A percentile compares a stretch with the other conserved stretches of the same genome.
phyloP scores from a whole-genome alignment of 92 coral and sea anemone species.

The Ricordea florida region DNA sequence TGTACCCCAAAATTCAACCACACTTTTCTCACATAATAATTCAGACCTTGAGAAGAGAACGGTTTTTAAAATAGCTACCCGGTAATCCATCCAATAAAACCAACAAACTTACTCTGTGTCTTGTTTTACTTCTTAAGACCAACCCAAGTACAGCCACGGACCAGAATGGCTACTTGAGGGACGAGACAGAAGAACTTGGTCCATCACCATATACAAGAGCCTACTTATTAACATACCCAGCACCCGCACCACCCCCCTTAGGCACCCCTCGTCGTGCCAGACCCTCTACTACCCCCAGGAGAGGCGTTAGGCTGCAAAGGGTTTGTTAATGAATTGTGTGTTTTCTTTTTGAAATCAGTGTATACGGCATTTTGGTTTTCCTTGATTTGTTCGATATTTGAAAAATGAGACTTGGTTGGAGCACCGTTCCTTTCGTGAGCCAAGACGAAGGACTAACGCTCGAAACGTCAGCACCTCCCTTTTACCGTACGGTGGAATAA shows the following conservation, averaged over 20 bases:
- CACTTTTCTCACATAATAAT: too few species aligned
- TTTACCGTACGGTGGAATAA: too few species aligned
- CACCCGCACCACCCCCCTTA: conserved; percentile 96
- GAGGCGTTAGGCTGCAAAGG: conserved; percentile 80
- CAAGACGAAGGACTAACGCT: too few species aligned
- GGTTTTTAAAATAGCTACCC: too few species aligned
- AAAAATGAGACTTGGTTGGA: too few species aligned
- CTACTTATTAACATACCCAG: conserved; percentile 87
- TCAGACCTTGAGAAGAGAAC: too few species aligned
- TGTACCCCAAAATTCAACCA: too few species aligned
- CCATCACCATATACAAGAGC: conserved; percentile 81
- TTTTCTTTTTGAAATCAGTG: neutral
- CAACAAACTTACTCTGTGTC: too few species aligned
- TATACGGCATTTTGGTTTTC: neutral
- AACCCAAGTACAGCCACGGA: neutral
- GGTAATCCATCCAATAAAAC: neutral
- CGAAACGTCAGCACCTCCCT: too few species aligned
- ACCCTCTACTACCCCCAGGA: conserved; percentile 64
- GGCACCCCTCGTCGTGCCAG: conserved; percentile 78
- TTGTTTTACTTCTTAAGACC: too few species aligned
- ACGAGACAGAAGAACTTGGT: conserved; percentile 70
- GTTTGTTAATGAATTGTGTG: conserved; percentile 41
- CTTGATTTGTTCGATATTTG: too few species aligned
- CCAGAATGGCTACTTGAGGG: conserved; percentile 64
- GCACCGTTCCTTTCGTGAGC: too few species aligned